Evolutionary conservation across 2,888 invertebrate species (phyloP), one percentile per base, ranked within the genome.

Genomic region (Aleiodes alternator): DNA sequence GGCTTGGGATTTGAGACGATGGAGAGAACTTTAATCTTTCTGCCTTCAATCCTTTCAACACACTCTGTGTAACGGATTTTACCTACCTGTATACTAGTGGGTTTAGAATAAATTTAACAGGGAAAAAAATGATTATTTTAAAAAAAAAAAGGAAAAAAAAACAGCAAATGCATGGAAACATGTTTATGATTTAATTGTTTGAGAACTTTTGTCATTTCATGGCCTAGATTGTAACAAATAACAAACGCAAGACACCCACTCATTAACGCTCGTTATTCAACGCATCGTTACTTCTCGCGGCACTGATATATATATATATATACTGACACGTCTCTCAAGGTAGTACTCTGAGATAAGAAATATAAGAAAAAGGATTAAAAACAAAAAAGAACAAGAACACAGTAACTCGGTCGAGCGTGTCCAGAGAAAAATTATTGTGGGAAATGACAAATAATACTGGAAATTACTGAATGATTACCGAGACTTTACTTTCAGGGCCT

Each of bases 241-340:
- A 72, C 83, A 85, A 64, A 64, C 12, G 48, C 16, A 34, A 64
- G 43, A 85, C 86, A 84, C 61, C 84, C 87, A 85, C 86, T 88
- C 82, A 84, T 84, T 83, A 83, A 81, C 82, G 83, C 82, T 84
- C 85, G 84, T 87, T 87, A 87, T 84, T 64, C 84, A 85, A 87
- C 84, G 84, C 85, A 82, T 85, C 83, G 85, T 82, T 87, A 84
- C 83, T 80, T 79, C 80, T 72, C 77, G 72, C 69, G 43, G 71
- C 68, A 64, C 64, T 48, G 76, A 79, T 77, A 59, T 66, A 64
- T 64, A 64, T 48, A 48, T 23, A 79, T 77, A 66, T 66, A 64
- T 64, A 48, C 23, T 11, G 29, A 64, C 43, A 72, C 66, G 6
- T 34, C 64, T 53, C 48, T 59, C 56, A 51, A 73, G 57, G 48